These are phyloP conservation scores for Ornithorhynchus anatinus DNA, from an alignment of 2,113 vertebrate genomes.

Conservation along the genomic window DNA sequence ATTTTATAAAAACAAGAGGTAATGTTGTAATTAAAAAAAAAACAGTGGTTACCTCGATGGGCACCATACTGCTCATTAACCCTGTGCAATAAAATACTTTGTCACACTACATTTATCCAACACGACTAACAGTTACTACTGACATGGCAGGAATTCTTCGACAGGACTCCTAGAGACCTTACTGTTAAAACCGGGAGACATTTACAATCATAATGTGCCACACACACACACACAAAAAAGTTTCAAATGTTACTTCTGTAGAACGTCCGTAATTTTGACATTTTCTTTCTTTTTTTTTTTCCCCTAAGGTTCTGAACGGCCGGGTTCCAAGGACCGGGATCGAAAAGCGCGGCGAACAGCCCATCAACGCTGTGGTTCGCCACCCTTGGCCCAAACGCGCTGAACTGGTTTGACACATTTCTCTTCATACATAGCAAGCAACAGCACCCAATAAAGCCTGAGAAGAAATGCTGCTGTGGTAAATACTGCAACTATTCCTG, in stretches of 20 bases:
- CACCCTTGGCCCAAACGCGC: constrained; percentile 63
- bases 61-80: constrained; percentile 73
- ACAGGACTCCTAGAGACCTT: constrained; percentile 54
- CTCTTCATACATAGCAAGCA: constrained; percentile 76
- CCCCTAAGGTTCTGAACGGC: constrained; percentile 51
- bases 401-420: constrained; percentile 72
- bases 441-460: constrained; percentile 86
- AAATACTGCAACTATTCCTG: constrained; percentile 87
- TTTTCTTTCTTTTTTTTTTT: too few species aligned
- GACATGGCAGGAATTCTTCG: constrained; percentile 54
- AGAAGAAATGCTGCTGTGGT: constrained; percentile 83
- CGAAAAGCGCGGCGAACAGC: constrained; percentile 53
- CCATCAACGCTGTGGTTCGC: constrained; percentile 64
- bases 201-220: constrained; percentile 73
- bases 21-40: constrained; percentile 82
- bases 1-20: constrained; percentile 81
- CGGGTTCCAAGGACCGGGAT: constrained; percentile 58
- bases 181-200: constrained; percentile 63
- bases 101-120: constrained; percentile 67
- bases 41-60: constrained; percentile 74
- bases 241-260: constrained; percentile 52
- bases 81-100: constrained; percentile 78
- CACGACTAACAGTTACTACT: constrained; percentile 65
- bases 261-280: constrained; percentile 52
- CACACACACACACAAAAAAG: too few species aligned